Percentiles rank a stretch among this genome's conserved stretches.
phyloP scores from a whole-genome alignment of 2,113 vertebrate species.

The Osmerus eperlanus region DNA sequence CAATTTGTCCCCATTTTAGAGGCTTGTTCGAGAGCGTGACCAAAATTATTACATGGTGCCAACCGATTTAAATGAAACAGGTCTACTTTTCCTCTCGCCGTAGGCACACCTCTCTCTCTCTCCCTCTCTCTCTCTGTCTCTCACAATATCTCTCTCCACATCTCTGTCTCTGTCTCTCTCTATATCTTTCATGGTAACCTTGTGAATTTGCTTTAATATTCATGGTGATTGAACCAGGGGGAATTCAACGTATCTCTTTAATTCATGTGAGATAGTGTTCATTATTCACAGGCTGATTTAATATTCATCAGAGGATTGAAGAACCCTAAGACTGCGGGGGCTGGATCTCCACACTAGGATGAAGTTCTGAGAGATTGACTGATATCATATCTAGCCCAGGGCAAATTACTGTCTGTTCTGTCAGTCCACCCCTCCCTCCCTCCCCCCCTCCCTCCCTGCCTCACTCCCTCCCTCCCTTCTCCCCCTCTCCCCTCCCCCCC shows the following conservation, averaged over 20 bases:
- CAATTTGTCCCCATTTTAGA: slow-evolving; percentile 43
- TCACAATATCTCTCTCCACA: slow-evolving; percentile 26
- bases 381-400: slow-evolving; percentile 30
- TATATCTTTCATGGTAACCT: slow-evolving; percentile 37
- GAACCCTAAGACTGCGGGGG: slow-evolving; percentile 34
- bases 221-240: slow-evolving; percentile 56
- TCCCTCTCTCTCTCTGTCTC: slow-evolving; percentile 27
- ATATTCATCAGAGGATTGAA: slow-evolving; percentile 53
- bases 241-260: slow-evolving; percentile 58
- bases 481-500: slow-evolving; percentile 28
- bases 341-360: background rate
- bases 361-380: slow-evolving; percentile 37
- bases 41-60: slow-evolving; percentile 47
- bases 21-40: slow-evolving; percentile 39
- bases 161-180: slow-evolving; percentile 21
- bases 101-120: slow-evolving; percentile 42
- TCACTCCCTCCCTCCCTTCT: slow-evolving; percentile 8
- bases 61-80: slow-evolving; percentile 38
- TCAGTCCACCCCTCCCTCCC: background rate
- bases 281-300: slow-evolving; percentile 61
- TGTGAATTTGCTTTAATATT: slow-evolving; percentile 65
- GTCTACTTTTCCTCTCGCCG: slow-evolving; percentile 29
- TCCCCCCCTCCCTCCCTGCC: background rate
- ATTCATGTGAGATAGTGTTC: slow-evolving; percentile 63
- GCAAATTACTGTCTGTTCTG: background rate